These are phyloP conservation scores for Oreonectes daqikongensis DNA, from an alignment of 2,797 vertebrate genomes.

Conservation along the genomic window DNA sequence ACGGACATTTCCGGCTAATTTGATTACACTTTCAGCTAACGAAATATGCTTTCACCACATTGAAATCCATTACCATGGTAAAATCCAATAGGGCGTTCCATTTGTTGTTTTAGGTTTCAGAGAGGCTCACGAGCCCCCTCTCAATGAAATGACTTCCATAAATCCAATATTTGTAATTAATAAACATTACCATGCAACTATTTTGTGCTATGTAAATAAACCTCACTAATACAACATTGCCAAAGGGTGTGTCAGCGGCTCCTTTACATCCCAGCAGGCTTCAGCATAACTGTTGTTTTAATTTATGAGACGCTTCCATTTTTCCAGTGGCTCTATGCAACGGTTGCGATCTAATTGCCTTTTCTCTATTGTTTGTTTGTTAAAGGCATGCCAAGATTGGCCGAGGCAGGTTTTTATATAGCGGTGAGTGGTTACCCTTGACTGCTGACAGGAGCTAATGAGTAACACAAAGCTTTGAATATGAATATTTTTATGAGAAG, in stretches of 20 bases:
- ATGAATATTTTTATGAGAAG: constrained; percentile 36
- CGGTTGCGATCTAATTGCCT: not conserved
- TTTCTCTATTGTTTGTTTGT: constrained; percentile 32
- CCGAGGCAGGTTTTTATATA: constrained; percentile 31
- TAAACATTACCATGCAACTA: constrained; percentile 16
- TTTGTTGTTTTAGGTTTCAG: too few relatives aligned
- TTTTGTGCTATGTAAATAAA: constrained; percentile 8
- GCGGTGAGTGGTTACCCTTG: constrained; percentile 25
- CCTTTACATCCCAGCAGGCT: constrained; percentile 32
- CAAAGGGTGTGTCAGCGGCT: constrained; percentile 9
- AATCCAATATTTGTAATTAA: constrained; percentile 16
- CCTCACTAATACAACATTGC: not conserved
- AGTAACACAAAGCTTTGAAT: constrained; percentile 38
- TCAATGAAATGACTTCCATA: too few relatives aligned
- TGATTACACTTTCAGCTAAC: too few relatives aligned
- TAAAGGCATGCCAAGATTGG: constrained; percentile 30
- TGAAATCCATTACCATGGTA: too few relatives aligned
- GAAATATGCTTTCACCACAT: too few relatives aligned
- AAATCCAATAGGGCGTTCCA: too few relatives aligned
- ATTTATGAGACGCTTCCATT: constrained; percentile 25
- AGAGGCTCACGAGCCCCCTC: too few relatives aligned
- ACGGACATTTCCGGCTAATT: too few relatives aligned
- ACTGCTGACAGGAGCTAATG: constrained; percentile 44
- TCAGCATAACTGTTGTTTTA: constrained; percentile 16
- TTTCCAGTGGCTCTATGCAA: not conserved